Evolutionary conservation across 2,888 invertebrate genomes (phyloP), one percentile per base, ranked within the genome.

Genomic region (Caenorhabditis sp.): DNA sequence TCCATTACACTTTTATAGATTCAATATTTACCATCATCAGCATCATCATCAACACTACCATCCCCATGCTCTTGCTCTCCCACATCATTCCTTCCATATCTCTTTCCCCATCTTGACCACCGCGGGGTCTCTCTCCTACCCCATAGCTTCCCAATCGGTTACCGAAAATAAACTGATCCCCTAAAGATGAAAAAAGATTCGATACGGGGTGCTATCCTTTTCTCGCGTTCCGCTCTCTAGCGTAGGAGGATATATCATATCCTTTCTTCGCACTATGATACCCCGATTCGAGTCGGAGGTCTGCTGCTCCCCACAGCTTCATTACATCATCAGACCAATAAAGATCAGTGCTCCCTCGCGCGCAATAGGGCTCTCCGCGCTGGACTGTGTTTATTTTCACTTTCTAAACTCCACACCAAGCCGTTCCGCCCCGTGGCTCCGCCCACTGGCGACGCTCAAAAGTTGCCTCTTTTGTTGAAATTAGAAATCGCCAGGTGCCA

Each of bases 351-450:
- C 49, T 49, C 35, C 26, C 24, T 44, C 24, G 41, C 58, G 26
- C 54, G 4, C 54, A 6, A 12, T 54, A 14, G 7, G 26, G 26
- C 79, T 54, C 77, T 61, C 61, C 79, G 69, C 64, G 54, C 47
- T 63, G 68, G 77, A 76, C 76, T 69, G 56, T 79, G 64, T 79
- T 79, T 79, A 79, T 79, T 79, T 79, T 79, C 70, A 79, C 79
- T 79, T 79, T 79, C 70, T 79, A 79, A 79, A 79, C 79, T 64
- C 54, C 41, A 22, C 38, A 22, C 22, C 31, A 28, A 56, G 63
- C 56, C 79, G 70, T 70, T 64, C 70, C 76, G 58, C 76, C 70
- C 63, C 22, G 31, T 47, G 54, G 51, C 63, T 69, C 63, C 79
- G 63, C 70, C 70, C 69, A 51, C 44, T 51, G 51, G 38, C 72